These are phyloP conservation scores for Mesorhabditis spiculigera DNA, from an alignment of 2,888 invertebrate species.

Conservation along the genomic window DNA sequence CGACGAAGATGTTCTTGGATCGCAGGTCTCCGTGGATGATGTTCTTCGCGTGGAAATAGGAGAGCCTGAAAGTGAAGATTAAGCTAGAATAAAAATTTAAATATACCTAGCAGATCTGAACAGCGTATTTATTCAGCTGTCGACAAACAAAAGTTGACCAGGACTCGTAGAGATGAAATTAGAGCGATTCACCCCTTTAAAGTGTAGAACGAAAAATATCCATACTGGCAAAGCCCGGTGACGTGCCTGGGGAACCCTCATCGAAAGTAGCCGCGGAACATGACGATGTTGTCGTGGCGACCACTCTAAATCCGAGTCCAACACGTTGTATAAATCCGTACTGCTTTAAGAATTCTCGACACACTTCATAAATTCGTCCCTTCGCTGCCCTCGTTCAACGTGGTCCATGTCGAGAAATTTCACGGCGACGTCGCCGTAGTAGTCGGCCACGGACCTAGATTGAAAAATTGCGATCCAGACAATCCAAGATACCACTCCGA, in stretches of 20 bases:
- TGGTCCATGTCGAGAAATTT: slow-evolving; percentile 89
- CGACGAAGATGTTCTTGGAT: slow-evolving; percentile 95
- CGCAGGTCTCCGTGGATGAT: slow-evolving; percentile 97
- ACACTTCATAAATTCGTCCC: slow-evolving; percentile 91
- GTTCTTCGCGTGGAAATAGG: slow-evolving; percentile 93
- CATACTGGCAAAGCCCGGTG: slow-evolving; percentile 59
- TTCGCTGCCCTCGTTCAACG: slow-evolving; percentile 72
- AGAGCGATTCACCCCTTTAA: slow-evolving; percentile 71
- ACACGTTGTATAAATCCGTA: slow-evolving; percentile 8
- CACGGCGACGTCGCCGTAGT: slow-evolving; percentile 77
- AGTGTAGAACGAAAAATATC: slow-evolving; percentile 62
- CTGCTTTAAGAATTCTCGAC: slow-evolving; percentile 82
- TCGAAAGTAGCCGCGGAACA: slow-evolving; percentile 99
- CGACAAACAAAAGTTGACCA: slow-evolving; percentile 73
- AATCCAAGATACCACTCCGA: slow-evolving; percentile 45
- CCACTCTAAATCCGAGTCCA: slow-evolving; percentile 78
- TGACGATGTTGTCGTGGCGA: slow-evolving; percentile 92
- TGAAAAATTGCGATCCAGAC: neutral
- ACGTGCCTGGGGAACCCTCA: slow-evolving; percentile 89
- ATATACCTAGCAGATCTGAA: slow-evolving; percentile 86
- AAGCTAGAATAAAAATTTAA: neutral
- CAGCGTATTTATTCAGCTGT: slow-evolving; percentile 86
- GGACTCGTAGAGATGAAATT: slow-evolving; percentile 26
- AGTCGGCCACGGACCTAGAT: slow-evolving; percentile 77
- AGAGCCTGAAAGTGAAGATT: slow-evolving; percentile 69